A percentile compares a stretch with the other conserved stretches of the same genome.
Conservation (phyloP, 2,797 vertebrate species). For the Neostethus bicornis region DNA sequence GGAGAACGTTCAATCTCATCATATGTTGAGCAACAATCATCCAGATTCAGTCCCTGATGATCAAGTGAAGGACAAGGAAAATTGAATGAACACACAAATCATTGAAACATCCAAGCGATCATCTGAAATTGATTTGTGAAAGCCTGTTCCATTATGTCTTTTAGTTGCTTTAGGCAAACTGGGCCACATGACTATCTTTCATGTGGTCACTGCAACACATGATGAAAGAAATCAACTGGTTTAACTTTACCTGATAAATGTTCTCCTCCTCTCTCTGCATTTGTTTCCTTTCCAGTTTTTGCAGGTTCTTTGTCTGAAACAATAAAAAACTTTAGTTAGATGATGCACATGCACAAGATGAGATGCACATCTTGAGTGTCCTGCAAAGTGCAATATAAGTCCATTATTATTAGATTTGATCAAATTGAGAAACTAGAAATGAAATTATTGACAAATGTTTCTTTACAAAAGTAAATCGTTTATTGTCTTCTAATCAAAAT, state of each 20-base stretch:
- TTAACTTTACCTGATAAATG: constrained; percentile 79
- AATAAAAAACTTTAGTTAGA: constrained; percentile 14
- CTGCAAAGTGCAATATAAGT: too few relatives aligned
- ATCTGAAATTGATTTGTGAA: constrained; percentile 8
- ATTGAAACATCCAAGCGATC: background rate
- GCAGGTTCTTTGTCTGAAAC: constrained; percentile 60
- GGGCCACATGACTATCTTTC: background rate
- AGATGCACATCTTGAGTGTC: too few relatives aligned
- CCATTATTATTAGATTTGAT: too few relatives aligned
- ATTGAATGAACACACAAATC: constrained; percentile 9
- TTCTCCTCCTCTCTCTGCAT: constrained; percentile 75
- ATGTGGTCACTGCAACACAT: background rate
- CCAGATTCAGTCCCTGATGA: constrained; percentile 85
- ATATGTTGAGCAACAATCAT: constrained; percentile 84
- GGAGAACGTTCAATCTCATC: constrained; percentile 85
- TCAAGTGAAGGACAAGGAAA: constrained; percentile 7
- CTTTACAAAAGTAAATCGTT: too few relatives aligned
- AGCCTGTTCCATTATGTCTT: constrained; percentile 6
- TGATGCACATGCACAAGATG: too few relatives aligned
- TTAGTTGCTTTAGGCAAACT: constrained; percentile 2
- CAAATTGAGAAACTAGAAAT: too few relatives aligned
- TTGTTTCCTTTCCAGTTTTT: constrained; percentile 65
- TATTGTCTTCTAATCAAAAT: too few relatives aligned
- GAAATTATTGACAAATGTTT: too few relatives aligned
- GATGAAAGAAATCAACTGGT: constrained; percentile 9